phyloP scores from a whole-genome alignment of 2,888 invertebrate genomes.

The Rhyacophila evoluta region DNA sequence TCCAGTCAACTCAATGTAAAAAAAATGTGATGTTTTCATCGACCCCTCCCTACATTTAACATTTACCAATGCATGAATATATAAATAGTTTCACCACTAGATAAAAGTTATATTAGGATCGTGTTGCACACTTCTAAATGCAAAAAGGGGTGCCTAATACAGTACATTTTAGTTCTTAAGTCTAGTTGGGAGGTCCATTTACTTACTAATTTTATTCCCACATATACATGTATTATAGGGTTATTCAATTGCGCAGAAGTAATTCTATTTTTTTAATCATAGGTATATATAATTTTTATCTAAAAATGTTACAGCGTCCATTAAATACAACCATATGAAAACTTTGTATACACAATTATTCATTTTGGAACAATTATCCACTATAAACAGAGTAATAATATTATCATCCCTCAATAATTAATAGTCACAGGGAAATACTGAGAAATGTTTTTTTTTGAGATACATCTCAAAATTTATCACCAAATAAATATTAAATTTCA shows the following conservation, averaged over 20 bases:
- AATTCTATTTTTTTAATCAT: slow-evolving; percentile 1
- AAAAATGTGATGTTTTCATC: slow-evolving; percentile 23
- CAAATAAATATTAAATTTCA: not conserved
- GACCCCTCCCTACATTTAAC: not conserved
- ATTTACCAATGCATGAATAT: slow-evolving; percentile 3
- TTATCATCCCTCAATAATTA: not conserved
- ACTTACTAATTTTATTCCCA: not conserved
- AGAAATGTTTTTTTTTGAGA: not conserved
- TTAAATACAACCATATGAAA: not conserved
- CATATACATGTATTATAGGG: not conserved
- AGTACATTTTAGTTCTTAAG: not conserved
- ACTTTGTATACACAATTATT: not conserved
- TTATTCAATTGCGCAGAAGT: slow-evolving; percentile 1
- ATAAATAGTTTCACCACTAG: not conserved
- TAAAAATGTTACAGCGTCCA: slow-evolving; percentile 22
- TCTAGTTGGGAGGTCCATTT: not conserved
- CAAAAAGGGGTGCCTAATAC: slow-evolving; percentile 6
- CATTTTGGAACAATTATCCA: not conserved
- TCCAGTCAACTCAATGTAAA: slow-evolving; percentile 13
- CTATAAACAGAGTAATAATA: not conserved
- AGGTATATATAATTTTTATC: not conserved
- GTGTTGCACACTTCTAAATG: not conserved
- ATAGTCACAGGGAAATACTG: not conserved
- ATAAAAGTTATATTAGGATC: not conserved
- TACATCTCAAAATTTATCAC: not conserved